Evolutionary conservation across 2,888 invertebrate genomes (phyloP), one percentile per base, ranked within the genome.

Genomic region (Gymnosoma rotundatum): DNA sequence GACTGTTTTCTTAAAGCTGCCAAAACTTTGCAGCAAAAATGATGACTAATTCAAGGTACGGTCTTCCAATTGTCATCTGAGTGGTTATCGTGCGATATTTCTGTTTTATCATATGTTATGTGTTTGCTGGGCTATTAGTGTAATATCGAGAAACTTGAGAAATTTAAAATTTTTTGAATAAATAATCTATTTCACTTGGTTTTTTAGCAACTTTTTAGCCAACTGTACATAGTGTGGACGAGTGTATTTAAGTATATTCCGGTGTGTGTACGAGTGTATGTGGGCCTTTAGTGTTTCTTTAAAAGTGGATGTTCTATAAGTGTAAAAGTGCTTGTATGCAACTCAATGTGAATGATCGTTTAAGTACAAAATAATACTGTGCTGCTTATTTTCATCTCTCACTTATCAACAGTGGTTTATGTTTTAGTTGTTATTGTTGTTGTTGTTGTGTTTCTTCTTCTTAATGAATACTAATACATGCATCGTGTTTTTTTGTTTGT

Each of bases 311-410:
- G 58, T 60, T 54, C 32, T 32, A 61, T 12, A 14, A 60, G 61
- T 25, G 56, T 42, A 32, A 52, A 66, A 66, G 50, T 72, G 18
- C 18, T 32, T 74, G 56, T 50, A 66, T 66, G 79, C 20, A 72
- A 50, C 61, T 72, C 74, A 58, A 69, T 82, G 45, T 76, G 69
- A 50, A 69, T 66, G 66, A 73, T 73, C 52, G 79, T 60, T 72
- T 79, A 60, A 79, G 79, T 79, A 60, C 52, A 60, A 66, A 79
- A 79, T 54, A 54, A 69, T 64, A 36, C 58, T 52, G 36, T 58
- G 60, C 63, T n/a, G 6, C 20, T 48, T 58, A 16, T 18, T 36
- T 58, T 6, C 18, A 56, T 16, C n/a, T 52, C 45, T 12, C n/a
- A 10, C 8, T 38, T 67, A 36, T 18, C 38, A 58, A 12, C 7